These are phyloP conservation scores for Sylvia borin DNA, from an alignment of 2,797 vertebrate species.

Conservation along the genomic window DNA sequence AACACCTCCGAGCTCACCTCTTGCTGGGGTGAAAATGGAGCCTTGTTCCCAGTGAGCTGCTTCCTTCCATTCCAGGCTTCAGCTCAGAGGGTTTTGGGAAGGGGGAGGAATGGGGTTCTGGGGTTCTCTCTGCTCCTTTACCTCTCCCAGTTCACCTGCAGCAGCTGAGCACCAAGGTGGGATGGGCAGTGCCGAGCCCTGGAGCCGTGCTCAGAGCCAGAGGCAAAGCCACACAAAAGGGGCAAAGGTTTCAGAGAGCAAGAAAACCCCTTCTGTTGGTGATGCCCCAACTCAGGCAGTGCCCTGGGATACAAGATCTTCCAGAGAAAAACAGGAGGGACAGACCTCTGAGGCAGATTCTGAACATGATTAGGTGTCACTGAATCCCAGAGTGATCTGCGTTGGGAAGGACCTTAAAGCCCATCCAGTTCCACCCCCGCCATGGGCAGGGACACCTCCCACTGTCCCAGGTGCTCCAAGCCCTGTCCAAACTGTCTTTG, in stretches of 20 bases:
- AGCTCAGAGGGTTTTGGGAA: not conserved
- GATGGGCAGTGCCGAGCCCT: not conserved
- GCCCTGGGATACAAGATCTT: accelerated
- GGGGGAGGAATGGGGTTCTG: not conserved
- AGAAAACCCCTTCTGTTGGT: not conserved
- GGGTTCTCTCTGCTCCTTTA: not conserved
- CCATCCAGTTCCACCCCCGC: not conserved
- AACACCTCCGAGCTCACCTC: not conserved
- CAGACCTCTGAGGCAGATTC: too few species aligned
- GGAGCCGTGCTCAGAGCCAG: not conserved
- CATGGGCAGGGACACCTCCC: not conserved
- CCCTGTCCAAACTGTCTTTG: not conserved
- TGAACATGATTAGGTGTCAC: not conserved
- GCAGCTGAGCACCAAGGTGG: accelerated
- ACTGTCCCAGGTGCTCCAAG: not conserved
- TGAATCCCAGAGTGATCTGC: not conserved
- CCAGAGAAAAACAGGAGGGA: not conserved
- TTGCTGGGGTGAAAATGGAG: not conserved
- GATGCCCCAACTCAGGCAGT: accelerated
- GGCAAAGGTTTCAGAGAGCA: not conserved
- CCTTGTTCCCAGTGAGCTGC: not conserved
- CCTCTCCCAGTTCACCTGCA: not conserved
- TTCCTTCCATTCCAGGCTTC: not conserved
- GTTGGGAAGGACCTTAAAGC: not conserved
- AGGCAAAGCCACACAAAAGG: not conserved